Evolutionary conservation across 2,888 invertebrate genomes (phyloP).

Genomic region (Sarcophaga subvicina): DNA sequence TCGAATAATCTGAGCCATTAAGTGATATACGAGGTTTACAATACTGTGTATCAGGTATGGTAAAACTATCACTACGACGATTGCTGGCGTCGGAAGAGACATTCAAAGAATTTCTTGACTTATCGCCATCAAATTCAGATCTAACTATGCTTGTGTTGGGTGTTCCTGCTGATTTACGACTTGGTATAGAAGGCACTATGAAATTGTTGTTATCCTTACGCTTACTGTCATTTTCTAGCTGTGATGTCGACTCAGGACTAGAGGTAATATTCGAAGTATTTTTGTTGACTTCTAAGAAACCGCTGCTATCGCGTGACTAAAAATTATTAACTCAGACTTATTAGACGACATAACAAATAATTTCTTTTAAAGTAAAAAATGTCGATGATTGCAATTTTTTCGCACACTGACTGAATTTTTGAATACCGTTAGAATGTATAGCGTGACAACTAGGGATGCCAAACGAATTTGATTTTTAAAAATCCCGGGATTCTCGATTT

Average conservation of each 20-base stretch:
- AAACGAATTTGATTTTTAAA: no score
- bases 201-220: slow-evolving; percentile 39
- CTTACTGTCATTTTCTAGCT: slow-evolving; percentile 15
- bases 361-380: no score
- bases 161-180: background rate
- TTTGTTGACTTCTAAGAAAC: slow-evolving; percentile 53
- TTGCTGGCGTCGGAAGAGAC: slow-evolving; percentile 15
- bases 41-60: slow-evolving; percentile 73
- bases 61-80: slow-evolving; percentile 71
- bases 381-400: no score
- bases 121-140: slow-evolving; percentile 19
- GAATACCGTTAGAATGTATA: no score
- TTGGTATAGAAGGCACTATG: slow-evolving; percentile 51
- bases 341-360: background rate
- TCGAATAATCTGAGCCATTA: slow-evolving; percentile 45
- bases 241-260: slow-evolving; percentile 45
- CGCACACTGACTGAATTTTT: no score
- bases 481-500: no score
- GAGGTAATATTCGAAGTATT: slow-evolving; percentile 48
- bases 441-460: no score
- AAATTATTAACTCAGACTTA: background rate
- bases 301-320: slow-evolving; percentile 58
- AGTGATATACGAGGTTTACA: slow-evolving; percentile 40
- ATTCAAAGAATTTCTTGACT: slow-evolving; percentile 29
- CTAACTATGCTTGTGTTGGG: slow-evolving; percentile 24